Evolutionary conservation across 2,113 vertebrate species (phyloP).

Genomic region (Galeopterus variegatus): DNA sequence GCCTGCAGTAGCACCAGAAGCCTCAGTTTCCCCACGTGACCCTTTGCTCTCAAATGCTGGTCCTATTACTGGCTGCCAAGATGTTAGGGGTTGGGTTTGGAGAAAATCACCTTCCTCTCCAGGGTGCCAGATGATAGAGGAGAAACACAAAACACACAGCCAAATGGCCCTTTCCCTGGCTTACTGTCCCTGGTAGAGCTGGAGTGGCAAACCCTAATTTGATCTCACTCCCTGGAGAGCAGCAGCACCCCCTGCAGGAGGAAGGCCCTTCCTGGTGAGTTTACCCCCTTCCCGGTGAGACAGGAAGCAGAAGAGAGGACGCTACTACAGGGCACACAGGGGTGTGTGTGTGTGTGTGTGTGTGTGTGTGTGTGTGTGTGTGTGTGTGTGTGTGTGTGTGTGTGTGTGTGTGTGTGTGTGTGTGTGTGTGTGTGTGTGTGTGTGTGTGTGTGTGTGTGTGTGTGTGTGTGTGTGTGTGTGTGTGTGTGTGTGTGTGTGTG

Average conservation of each 20-base stretch:
- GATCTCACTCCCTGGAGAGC: background rate
- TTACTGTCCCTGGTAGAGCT: background rate
- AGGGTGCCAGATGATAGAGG: background rate
- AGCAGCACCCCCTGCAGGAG: slow-evolving; percentile 14
- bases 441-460: background rate
- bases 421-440: accelerated
- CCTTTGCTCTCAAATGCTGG: background rate
- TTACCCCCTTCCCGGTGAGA: background rate
- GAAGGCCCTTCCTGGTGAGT: background rate
- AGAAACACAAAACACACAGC: background rate
- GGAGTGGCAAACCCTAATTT: background rate
- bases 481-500: accelerated
- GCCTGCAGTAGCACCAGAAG: background rate
- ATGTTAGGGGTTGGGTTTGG: background rate
- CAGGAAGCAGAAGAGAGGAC: background rate
- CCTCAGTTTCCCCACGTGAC: background rate
- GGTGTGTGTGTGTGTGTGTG: accelerated
- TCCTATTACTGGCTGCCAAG: background rate
- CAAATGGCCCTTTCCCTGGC: background rate
- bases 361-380: background rate
- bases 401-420: accelerated
- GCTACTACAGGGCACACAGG: background rate
- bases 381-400: accelerated
- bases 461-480: accelerated
- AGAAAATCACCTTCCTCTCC: background rate